phyloP scores from a whole-genome alignment of 2,797 vertebrate genomes.

The Poecilia wingei region DNA sequence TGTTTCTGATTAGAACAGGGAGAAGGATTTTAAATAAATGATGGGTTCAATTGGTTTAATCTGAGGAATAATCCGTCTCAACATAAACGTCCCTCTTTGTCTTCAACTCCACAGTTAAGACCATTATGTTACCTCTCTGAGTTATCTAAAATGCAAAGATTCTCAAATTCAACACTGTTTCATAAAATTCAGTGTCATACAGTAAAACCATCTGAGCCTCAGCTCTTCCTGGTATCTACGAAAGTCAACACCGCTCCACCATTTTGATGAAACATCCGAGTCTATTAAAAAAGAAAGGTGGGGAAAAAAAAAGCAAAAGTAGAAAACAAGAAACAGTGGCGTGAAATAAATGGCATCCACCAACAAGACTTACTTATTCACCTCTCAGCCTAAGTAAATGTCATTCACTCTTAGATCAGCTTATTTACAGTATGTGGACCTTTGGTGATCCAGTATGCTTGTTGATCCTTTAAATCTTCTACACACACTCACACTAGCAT shows the following conservation, averaged over 20 bases:
- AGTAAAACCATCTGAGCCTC: neutral
- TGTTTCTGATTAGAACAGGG: no score
- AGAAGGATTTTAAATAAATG: neutral
- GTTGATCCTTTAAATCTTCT: neutral
- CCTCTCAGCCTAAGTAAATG: neutral
- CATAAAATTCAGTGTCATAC: neutral
- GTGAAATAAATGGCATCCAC: neutral
- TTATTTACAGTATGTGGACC: neutral
- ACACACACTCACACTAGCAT: neutral
- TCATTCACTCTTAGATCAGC: neutral
- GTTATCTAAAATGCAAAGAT: neutral
- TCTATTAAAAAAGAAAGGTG: neutral
- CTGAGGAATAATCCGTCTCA: neutral
- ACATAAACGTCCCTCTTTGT: neutral
- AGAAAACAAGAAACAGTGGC: neutral
- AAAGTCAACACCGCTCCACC: neutral
- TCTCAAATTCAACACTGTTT: neutral
- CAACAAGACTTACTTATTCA: neutral
- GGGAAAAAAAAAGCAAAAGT: neutral
- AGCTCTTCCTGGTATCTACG: neutral
- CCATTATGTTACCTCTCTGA: neutral
- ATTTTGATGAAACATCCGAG: neutral
- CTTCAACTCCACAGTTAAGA: neutral
- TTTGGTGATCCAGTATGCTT: neutral
- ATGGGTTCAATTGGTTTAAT: neutral